Percentiles rank a stretch among this genome's conserved stretches.
Conservation (phyloP, 1,140 invertebrate species). For the Caerostris darwini region DNA sequence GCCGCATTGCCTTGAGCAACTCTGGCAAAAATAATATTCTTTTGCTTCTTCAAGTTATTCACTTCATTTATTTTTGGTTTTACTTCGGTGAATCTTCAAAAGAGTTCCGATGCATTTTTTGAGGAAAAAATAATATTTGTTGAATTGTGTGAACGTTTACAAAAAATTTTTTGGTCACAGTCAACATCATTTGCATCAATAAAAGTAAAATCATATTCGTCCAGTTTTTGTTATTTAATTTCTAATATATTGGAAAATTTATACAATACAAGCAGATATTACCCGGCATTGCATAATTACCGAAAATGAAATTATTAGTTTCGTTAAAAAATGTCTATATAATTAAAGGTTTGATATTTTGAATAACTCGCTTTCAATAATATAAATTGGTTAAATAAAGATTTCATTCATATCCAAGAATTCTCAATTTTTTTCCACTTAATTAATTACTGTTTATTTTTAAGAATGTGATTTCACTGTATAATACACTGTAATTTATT, state of each 20-base stretch:
- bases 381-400: too few species aligned
- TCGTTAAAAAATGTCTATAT: too few species aligned
- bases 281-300: too few species aligned
- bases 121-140: not conserved
- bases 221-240: not conserved
- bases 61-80: not conserved
- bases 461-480: too few species aligned
- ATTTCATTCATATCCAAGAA: too few species aligned
- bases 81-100: not conserved
- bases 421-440: too few species aligned
- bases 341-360: too few species aligned
- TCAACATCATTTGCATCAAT: not conserved
- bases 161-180: not conserved
- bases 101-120: not conserved
- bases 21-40: not conserved
- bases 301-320: too few species aligned
- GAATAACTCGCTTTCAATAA: too few species aligned
- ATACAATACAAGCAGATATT: not conserved
- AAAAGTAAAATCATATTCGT: too few species aligned
- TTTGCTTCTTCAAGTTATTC: not conserved
- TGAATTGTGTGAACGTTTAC: not conserved
- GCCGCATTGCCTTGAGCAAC: not conserved
- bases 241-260: not conserved
- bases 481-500: too few species aligned
- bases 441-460: too few species aligned